Evolutionary conservation across 2,797 vertebrate species (phyloP).

Genomic region (Crocodylus rhombifer): DNA sequence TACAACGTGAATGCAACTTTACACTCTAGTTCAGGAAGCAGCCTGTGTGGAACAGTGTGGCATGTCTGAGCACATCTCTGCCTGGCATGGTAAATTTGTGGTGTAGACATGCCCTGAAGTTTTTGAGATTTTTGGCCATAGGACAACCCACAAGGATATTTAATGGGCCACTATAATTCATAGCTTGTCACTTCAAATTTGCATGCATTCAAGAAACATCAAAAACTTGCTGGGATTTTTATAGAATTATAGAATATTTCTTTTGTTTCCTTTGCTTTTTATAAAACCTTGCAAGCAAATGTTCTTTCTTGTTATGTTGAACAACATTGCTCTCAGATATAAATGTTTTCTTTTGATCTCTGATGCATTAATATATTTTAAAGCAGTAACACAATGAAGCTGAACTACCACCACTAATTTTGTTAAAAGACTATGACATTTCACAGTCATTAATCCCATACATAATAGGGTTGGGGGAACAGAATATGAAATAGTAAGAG

Average conservation of each 20-base stretch:
- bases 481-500: constrained; percentile 31
- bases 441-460: constrained; percentile 24
- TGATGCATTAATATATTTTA: constrained; percentile 16
- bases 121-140: neutral
- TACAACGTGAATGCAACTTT: no score
- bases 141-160: neutral
- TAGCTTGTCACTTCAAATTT: neutral
- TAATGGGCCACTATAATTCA: neutral
- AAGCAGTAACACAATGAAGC: constrained; percentile 13
- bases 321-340: neutral
- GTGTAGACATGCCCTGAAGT: neutral
- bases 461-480: constrained; percentile 11
- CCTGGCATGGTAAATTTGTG: no score
- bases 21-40: no score
- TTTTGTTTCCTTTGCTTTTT: neutral
- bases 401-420: neutral
- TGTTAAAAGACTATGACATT: constrained; percentile 32
- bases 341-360: constrained; percentile 27
- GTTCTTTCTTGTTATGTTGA: neutral
- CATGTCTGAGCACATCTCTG: no score
- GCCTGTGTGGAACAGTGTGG: no score
- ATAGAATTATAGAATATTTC: neutral
- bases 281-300: neutral
- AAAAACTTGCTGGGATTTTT: neutral
- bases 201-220: neutral